A percentile compares a stretch with the other conserved stretches of the same genome.
These are phyloP conservation scores for Spheniscus humboldti DNA, from an alignment of 2,797 vertebrate genomes.

Conservation along the genomic window DNA sequence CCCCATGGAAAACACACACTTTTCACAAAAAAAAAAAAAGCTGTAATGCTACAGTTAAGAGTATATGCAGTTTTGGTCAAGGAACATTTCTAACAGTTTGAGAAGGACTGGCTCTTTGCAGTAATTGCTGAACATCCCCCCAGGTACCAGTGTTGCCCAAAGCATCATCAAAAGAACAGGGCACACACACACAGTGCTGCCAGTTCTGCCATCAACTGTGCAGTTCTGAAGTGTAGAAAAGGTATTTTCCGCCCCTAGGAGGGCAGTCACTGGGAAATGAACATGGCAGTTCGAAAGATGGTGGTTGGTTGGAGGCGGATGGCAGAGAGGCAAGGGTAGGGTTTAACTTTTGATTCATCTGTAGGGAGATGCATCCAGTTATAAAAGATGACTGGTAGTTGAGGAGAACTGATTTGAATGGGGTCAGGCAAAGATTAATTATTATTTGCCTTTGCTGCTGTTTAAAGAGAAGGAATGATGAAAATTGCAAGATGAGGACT, in stretches of 20 bases:
- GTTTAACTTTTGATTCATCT: neutral
- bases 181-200: neutral
- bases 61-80: neutral
- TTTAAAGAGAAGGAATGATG: neutral
- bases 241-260: neutral
- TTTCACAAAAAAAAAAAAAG: neutral
- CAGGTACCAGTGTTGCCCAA: neutral
- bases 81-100: neutral
- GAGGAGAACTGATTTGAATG: neutral
- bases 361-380: neutral
- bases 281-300: fast-evolving
- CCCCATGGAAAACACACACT: neutral
- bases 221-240: neutral
- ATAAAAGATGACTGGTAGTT: neutral
- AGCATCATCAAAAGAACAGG: neutral
- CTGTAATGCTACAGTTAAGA: neutral
- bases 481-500: neutral
- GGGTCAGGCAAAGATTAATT: neutral
- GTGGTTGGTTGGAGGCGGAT: neutral
- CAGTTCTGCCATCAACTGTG: neutral
- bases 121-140: neutral
- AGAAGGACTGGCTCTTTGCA: neutral
- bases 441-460: neutral
- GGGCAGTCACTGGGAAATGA: neutral
- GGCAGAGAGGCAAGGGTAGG: neutral